phyloP scores from a whole-genome alignment of 2,888 invertebrate species.

The Drosophila kanekoi region DNA sequence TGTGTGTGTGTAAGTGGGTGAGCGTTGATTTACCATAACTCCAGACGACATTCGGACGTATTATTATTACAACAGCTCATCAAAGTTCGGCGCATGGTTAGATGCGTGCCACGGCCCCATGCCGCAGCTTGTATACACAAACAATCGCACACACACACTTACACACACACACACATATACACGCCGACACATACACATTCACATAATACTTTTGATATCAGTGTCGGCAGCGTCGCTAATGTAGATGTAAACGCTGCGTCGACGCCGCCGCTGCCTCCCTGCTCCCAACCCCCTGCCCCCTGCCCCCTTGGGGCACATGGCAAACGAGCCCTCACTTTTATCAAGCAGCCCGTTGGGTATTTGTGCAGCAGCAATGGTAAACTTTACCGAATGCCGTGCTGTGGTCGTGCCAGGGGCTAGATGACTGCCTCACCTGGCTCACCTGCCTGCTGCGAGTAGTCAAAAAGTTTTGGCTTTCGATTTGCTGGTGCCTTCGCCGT shows the following conservation, averaged over 20 bases:
- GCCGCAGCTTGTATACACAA: constrained; percentile 1
- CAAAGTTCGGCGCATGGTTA: constrained; percentile 55
- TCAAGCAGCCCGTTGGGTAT: constrained; percentile 80
- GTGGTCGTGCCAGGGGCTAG: constrained; percentile 30
- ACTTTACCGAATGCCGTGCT: constrained; percentile 64
- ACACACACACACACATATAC: constrained; percentile 14
- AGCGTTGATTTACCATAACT: constrained; percentile 66
- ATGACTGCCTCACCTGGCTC: constrained; percentile 8
- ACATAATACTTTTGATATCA: constrained; percentile 47
- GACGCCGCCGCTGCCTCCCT: constrained; percentile 27
- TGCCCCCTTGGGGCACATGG: constrained; percentile 45
- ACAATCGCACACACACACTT: constrained; percentile 1
- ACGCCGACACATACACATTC: constrained; percentile 23
- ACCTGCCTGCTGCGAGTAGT: constrained; percentile 60
- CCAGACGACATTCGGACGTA: constrained; percentile 73
- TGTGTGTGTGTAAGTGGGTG: constrained; percentile 2
- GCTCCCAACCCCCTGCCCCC: too few relatives aligned
- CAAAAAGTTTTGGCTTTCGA: constrained; percentile 78
- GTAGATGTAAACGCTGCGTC: constrained; percentile 73
- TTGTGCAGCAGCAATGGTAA: constrained; percentile 77
- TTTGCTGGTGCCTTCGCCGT: constrained; percentile 64
- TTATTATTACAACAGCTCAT: constrained; percentile 79
- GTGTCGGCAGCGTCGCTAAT: constrained; percentile 61
- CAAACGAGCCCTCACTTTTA: constrained; percentile 71
- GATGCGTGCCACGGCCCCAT: constrained; percentile 39